Evolutionary conservation across 2,113 vertebrate genomes (phyloP), one percentile per base, ranked within the genome.

Genomic region (Rissa tridactyla): DNA sequence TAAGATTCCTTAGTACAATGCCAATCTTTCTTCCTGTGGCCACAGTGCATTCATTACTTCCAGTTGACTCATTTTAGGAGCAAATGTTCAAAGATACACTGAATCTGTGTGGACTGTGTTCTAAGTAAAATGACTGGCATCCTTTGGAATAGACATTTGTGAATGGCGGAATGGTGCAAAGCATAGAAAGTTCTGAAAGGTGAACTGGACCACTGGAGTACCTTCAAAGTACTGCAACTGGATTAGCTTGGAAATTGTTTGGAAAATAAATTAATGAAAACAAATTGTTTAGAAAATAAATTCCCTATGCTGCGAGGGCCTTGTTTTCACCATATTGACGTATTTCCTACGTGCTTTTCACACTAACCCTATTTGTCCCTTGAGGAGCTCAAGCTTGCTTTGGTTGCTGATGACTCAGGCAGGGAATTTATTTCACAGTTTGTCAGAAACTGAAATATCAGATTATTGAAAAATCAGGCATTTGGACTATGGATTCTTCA

Each of bases 361-460:
- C 0, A 0, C 6, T 71, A 75, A 68, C 13, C 8, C 76, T 52
- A 23, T 46, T 62, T 84, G 23, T 57, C 7, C 3, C 25, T 30
- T 51, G n/a, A 71, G 36, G 9, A 4, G 4, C n/a, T 94, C 65
- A 71, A 47, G 46, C 29, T 91, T 87, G 30, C 21, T 71, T 60
- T 89, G 26, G 5, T 69, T 78, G 27, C 7, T 52, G 66, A 61
- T 51, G 22, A 55, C 61, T 78, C 8, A 10, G 6, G 23, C 1
- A 2, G 4, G 4, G 21, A 62, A 82, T 72, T 52, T 60, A 40
- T 69, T n/a, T 52, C 32, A 25, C 17, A 34, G 29, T 30, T 75
- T 75, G 34, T 81, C 57, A 70, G 36, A 86, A 95, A 83, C 1
- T 32, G 42, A 64, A 69, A 61, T 46, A 72, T 57, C 5, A 32